Conservation (phyloP, 2,797 vertebrate genomes). For the Ctenosaura bakeri region DNA sequence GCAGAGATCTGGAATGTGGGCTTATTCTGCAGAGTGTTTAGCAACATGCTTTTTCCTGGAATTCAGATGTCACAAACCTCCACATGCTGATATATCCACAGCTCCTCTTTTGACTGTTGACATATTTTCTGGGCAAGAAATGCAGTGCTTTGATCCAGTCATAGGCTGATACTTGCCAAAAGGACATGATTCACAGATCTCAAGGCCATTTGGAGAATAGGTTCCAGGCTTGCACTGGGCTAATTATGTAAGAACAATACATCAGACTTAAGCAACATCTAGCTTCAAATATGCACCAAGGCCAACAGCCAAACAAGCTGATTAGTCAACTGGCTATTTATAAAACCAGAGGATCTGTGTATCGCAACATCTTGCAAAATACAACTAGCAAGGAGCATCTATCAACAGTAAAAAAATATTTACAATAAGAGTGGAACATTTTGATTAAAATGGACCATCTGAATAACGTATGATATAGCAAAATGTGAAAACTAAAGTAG, state of each 20-base stretch:
- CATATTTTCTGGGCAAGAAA: constrained; percentile 87
- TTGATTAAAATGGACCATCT: constrained; percentile 34
- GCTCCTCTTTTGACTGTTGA: constrained; percentile 95
- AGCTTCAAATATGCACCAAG: neutral
- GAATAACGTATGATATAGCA: neutral
- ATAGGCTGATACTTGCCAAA: constrained; percentile 91
- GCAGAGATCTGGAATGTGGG: neutral
- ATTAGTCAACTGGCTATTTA: neutral
- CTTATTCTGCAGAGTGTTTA: constrained; percentile 22
- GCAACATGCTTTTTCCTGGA: constrained; percentile 17
- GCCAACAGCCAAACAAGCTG: constrained; percentile 16
- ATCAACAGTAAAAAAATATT: neutral
- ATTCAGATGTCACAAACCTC: constrained; percentile 84
- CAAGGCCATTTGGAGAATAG: constrained; percentile 91
- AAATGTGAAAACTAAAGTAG: neutral
- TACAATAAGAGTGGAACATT: neutral
- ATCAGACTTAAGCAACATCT: constrained; percentile 33
- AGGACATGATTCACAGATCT: constrained; percentile 96
- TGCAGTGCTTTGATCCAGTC: constrained; percentile 88
- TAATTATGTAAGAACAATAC: constrained; percentile 72
- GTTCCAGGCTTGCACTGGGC: constrained; percentile 95
- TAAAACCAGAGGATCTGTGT: neutral
- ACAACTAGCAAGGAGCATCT: neutral
- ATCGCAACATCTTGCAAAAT: neutral
- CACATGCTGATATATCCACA: constrained; percentile 89